phyloP scores from a whole-genome alignment of 2,113 vertebrate species.

The Anarhynchus alexandrinus region DNA sequence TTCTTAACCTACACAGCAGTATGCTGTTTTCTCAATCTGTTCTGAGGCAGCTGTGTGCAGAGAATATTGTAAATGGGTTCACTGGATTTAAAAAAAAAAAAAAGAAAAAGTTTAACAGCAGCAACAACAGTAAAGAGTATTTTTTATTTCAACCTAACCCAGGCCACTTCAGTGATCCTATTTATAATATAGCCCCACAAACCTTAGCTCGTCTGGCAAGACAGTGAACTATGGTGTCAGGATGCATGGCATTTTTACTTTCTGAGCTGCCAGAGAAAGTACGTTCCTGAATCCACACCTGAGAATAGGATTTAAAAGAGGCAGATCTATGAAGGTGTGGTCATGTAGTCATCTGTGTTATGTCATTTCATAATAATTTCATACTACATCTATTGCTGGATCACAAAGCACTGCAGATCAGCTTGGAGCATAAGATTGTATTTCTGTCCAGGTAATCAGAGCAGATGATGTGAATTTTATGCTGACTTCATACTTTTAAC shows the following conservation, averaged over 20 bases:
- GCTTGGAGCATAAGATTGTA: background rate
- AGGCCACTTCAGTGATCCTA: background rate
- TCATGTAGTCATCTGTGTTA: background rate
- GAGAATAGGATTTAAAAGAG: background rate
- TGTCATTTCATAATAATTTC: slow-evolving; percentile 5
- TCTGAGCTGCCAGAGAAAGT: background rate
- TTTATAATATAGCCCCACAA: background rate
- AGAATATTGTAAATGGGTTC: background rate
- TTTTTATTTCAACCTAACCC: background rate
- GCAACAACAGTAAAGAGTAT: background rate
- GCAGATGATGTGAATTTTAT: slow-evolving; percentile 15
- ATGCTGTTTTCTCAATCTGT: background rate
- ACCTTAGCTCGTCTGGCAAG: background rate
- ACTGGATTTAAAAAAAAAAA: background rate
- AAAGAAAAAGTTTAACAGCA: background rate
- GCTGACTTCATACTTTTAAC: slow-evolving; percentile 25
- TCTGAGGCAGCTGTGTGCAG: background rate
- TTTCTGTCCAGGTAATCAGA: slow-evolving; percentile 13
- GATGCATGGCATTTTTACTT: background rate
- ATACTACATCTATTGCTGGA: background rate
- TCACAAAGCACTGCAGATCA: background rate
- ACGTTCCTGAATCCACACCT: background rate
- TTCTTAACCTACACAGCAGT: background rate
- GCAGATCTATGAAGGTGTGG: background rate
- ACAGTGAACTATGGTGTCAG: background rate